Evolutionary conservation across 2,113 vertebrate species (phyloP).

Genomic region (Cinclus cinclus): DNA sequence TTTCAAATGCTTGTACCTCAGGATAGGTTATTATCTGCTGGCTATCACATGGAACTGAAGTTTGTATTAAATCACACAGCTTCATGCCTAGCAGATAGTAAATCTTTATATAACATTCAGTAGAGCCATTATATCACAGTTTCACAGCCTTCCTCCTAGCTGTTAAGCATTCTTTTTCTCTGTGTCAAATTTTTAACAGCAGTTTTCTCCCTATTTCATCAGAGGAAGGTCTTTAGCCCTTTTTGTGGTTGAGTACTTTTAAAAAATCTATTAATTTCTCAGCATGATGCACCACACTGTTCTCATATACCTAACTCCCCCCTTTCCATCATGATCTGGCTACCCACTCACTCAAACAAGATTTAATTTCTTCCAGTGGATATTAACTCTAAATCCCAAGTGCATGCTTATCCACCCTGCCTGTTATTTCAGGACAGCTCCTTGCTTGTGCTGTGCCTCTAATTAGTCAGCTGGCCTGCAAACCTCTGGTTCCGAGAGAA

Average conservation of each 20-base stretch:
- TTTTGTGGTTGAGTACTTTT: neutral
- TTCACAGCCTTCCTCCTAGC: slow-evolving; percentile 14
- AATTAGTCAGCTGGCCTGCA: neutral
- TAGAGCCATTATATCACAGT: neutral
- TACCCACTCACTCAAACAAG: neutral
- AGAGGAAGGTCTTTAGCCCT: neutral
- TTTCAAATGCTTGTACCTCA: neutral
- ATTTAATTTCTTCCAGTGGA: slow-evolving; percentile 43
- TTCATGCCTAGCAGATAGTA: slow-evolving; percentile 2
- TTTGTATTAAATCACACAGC: slow-evolving; percentile 1
- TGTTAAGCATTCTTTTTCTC: slow-evolving; percentile 18
- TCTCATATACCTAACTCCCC: neutral
- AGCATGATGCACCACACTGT: neutral
- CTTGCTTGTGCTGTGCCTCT: neutral
- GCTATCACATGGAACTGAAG: neutral
- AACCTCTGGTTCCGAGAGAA: neutral
- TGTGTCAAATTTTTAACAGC: neutral
- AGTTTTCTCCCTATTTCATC: neutral
- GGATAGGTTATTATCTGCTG: slow-evolving; percentile 27
- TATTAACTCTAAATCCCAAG: slow-evolving; percentile 25
- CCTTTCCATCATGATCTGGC: neutral
- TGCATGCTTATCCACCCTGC: neutral
- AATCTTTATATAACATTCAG: slow-evolving; percentile 31
- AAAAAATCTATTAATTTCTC: slow-evolving; percentile 25
- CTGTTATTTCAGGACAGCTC: neutral